Evolutionary conservation across 2,113 vertebrate genomes (phyloP), one percentile per base, ranked within the genome.

Genomic region (Lophochroa leadbeateri): DNA sequence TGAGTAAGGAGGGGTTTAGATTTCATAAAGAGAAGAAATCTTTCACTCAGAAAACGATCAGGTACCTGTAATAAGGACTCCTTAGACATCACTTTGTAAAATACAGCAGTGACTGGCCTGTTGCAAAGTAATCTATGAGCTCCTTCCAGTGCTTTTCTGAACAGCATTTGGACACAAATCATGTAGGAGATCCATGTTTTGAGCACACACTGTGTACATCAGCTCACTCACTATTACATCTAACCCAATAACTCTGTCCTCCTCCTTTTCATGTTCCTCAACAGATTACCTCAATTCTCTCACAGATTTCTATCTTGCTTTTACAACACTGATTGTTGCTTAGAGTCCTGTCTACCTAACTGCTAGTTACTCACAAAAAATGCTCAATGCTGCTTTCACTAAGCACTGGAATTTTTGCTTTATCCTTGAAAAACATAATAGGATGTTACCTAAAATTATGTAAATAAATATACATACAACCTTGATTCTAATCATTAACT

Each of bases 41-140:
- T 84, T 92, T 76, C 81, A 81, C 70, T 94, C 63, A 88, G 80
- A 92, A 94, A 82, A 90, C 18, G 78, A 69, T 55, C 43, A 46
- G 28, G 55, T 63, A 63, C 6, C 6, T 55, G 18, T 55, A 80
- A 35, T 43, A 57, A 93, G 84, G 57, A n/a, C 57, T 94, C 44
- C 25, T 39, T 74, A 81, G 79, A 44, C 27, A 90, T 19, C 90
- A 16, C 89, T 95, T 92, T 82, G 50, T 82, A 86, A 71, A 94
- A 82, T 31, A 44, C 79, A 93, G 58, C 64, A 75, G 25, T 12
- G 52, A 61, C 76, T 68, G 76, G 17, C 60, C 77, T 82, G 33
- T 49, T 97, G 85, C 49, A 93, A 46, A 91, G 67, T 47, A 58
- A 88, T 43, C 43, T 31, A 14, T 12, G 49, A 80, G 29, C 53